These are phyloP conservation scores for Gorsachius magnificus DNA, from an alignment of 2,797 vertebrate species.

Conservation along the genomic window DNA sequence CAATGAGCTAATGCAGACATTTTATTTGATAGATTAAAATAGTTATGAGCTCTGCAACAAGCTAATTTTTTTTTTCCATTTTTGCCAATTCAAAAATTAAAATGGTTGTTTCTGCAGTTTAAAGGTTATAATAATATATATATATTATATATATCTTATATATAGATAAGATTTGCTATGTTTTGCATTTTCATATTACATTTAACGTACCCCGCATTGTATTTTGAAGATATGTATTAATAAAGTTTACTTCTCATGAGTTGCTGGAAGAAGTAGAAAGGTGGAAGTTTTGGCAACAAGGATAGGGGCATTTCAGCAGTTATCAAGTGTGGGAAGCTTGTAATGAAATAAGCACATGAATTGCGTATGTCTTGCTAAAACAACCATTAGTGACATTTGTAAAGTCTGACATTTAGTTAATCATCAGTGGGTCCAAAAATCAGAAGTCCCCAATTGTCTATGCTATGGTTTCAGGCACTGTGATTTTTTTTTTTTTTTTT, in stretches of 20 bases:
- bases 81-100: not conserved
- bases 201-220: not conserved
- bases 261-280: not conserved
- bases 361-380: not conserved
- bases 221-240: not conserved
- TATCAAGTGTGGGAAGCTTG: conserved; percentile 1
- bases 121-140: too few relatives aligned
- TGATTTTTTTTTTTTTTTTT: not conserved
- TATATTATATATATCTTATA: too few relatives aligned
- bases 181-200: not conserved
- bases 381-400: not conserved
- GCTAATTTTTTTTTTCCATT: not conserved
- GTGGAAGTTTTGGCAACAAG: not conserved
- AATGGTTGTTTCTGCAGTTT: not conserved
- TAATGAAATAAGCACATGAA: not conserved
- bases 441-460: not conserved
- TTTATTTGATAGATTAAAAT: not conserved
- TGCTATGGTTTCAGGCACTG: not conserved
- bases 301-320: not conserved
- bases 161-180: not conserved
- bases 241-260: not conserved
- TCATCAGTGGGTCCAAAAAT: not conserved
- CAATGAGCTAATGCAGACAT: not conserved
- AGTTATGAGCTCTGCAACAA: not conserved
- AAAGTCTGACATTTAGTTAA: conserved; percentile 12